These are phyloP conservation scores for Lycophotia porphyrea DNA, from an alignment of 2,888 invertebrate species.

Conservation along the genomic window DNA sequence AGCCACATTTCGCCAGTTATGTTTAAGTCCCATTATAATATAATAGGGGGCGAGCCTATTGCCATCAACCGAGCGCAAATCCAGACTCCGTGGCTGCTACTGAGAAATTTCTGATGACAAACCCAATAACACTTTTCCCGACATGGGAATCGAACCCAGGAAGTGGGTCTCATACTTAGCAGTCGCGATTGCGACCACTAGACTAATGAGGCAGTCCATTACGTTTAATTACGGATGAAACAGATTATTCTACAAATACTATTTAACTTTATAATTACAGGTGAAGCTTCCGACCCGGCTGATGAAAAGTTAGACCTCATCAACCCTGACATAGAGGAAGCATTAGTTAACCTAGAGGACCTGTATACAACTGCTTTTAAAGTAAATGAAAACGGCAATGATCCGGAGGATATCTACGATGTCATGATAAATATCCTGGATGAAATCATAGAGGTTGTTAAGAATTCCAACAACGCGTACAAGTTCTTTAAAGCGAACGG, in stretches of 20 bases:
- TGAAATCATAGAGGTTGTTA: conserved; percentile 70
- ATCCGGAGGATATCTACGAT: conserved; percentile 63
- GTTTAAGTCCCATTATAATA: no score
- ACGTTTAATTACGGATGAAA: no score
- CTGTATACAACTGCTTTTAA: conserved; percentile 59
- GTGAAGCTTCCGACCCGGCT: background rate
- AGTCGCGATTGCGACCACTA: no score
- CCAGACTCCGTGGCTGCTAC: no score
- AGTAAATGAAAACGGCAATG: conserved; percentile 46
- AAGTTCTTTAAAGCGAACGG: conserved; percentile 79
- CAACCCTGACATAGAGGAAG: conserved; percentile 60
- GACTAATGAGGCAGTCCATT: no score
- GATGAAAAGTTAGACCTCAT: background rate
- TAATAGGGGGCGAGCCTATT: no score
- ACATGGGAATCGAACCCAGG: no score
- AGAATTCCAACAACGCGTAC: conserved; percentile 71
- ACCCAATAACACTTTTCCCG: no score
- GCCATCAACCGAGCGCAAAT: no score
- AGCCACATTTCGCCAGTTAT: no score
- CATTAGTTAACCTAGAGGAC: conserved; percentile 69
- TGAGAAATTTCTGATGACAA: no score
- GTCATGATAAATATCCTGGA: conserved; percentile 69
- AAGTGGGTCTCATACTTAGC: no score
- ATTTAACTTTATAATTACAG: conserved; percentile 34
- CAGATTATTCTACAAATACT: background rate